A percentile compares a stretch with the other conserved stretches of the same genome.
Conservation (phyloP, 2,888 invertebrate genomes). For the Aphrophora alni region DNA sequence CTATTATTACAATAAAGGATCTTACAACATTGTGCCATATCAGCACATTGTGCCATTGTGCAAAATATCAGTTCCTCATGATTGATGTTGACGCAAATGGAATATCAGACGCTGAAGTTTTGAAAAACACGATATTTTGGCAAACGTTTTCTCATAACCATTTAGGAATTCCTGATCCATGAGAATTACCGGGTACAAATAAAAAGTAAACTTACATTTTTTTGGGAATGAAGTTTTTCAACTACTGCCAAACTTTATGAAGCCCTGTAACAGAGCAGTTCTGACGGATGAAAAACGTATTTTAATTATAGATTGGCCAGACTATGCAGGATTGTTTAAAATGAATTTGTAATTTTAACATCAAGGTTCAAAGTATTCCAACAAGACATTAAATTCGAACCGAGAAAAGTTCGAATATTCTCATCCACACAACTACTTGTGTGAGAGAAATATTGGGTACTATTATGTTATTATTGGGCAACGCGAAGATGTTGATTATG, state of each 20-base stretch:
- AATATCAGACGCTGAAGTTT: no score
- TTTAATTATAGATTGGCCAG: no score
- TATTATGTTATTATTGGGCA: no score
- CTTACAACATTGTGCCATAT: no score
- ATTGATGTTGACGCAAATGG: no score
- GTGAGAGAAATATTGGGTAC: neutral
- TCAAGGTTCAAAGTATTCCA: constrained; percentile 27
- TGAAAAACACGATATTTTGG: constrained; percentile 37
- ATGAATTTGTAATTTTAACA: constrained; percentile 27
- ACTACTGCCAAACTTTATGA: constrained; percentile 37
- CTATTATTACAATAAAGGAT: no score
- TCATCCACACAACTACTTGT: no score
- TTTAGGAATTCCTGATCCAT: constrained; percentile 33
- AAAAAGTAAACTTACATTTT: neutral
- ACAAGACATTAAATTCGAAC: constrained; percentile 19
- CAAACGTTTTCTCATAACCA: constrained; percentile 31
- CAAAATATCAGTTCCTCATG: no score
- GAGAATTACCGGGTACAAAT: constrained; percentile 33
- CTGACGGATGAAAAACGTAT: constrained; percentile 26
- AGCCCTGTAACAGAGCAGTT: constrained; percentile 33
- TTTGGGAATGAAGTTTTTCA: constrained; percentile 41
- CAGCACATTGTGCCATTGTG: no score
- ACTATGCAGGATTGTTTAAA: constrained; percentile 27
- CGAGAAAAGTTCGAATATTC: neutral
- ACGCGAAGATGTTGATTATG: no score